Conservation (phyloP, 2,797 vertebrate species). For the Sebastes matsubarae region DNA sequence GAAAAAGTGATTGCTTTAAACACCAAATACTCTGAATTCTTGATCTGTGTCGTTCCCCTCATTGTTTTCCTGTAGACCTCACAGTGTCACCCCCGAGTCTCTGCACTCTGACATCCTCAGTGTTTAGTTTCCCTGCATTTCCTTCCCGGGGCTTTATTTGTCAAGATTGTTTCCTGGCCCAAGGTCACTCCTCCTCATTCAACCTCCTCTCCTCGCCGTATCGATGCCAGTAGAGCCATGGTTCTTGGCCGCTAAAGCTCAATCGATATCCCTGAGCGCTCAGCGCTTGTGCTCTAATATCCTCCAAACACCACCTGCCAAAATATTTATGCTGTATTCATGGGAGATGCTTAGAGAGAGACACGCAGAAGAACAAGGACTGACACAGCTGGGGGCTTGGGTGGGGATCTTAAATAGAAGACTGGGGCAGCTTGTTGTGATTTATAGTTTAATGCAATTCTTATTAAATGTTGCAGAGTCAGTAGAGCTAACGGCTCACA, state of each 20-base stretch:
- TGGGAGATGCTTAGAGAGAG: conserved; percentile 46
- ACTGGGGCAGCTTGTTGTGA: conserved; percentile 1
- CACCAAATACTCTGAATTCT: not conserved
- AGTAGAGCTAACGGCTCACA: not conserved
- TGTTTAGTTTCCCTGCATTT: conserved; percentile 51
- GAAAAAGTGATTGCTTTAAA: not conserved
- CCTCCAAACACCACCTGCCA: conserved; percentile 73
- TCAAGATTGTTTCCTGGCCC: conserved; percentile 61
- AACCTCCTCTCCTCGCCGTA: conserved; percentile 41
- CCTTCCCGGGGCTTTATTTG: conserved; percentile 59
- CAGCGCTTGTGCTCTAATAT: conserved; percentile 68
- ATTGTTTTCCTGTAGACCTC: not conserved
- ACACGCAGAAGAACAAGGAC: conserved; percentile 21
- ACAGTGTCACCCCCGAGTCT: conserved; percentile 6
- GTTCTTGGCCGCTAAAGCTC: conserved; percentile 67
- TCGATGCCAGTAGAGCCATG: conserved; percentile 59
- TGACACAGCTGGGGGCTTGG: conserved; percentile 2
- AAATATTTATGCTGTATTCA: conserved; percentile 77
- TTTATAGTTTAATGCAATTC: conserved; percentile 30
- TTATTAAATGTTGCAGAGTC: conserved; percentile 19
- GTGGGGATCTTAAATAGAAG: conserved; percentile 3
- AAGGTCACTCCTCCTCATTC: conserved; percentile 67
- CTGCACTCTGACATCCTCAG: conserved; percentile 36
- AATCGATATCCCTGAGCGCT: conserved; percentile 74
- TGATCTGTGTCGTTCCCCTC: not conserved